A percentile compares a stretch with the other conserved stretches of the same genome.
Evolutionary conservation across 92 coral and sea anemone species (phyloP).

Genomic region (Virgularia gustaviana): DNA sequence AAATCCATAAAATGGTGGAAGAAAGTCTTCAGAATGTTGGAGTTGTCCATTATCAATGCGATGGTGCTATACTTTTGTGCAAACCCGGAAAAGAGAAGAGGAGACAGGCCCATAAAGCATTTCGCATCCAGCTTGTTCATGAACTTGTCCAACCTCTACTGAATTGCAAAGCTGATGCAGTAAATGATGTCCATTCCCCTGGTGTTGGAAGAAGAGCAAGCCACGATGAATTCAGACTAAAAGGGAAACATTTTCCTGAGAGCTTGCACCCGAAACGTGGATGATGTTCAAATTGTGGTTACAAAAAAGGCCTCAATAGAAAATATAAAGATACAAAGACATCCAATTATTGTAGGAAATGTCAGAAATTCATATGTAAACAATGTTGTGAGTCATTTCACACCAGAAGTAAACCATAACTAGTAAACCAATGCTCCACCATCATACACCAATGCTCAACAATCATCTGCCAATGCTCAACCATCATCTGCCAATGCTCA

Average conservation of each 20-base stretch:
- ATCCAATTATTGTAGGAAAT: neutral
- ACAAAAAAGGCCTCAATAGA: neutral
- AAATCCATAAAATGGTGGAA: neutral
- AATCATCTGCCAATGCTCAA: too few species aligned
- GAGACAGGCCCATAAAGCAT: neutral
- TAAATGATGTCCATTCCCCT: neutral
- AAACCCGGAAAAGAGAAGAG: neutral
- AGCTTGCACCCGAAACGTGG: neutral
- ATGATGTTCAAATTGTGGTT: neutral
- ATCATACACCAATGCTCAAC: neutral
- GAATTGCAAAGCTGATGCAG: neutral
- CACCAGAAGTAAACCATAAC: neutral
- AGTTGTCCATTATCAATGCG: neutral
- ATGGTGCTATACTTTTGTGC: neutral
- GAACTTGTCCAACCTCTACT: neutral
- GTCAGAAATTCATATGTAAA: neutral
- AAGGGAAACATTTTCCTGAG: neutral
- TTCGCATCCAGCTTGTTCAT: neutral
- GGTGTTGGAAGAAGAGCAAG: conserved; percentile 35
- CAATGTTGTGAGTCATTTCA: neutral
- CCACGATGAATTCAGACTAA: neutral
- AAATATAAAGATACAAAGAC: neutral
- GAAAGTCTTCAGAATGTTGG: neutral
- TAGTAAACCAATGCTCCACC: too few species aligned
- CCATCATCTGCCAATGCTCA: too few species aligned